phyloP scores from a whole-genome alignment of 2,888 invertebrate species.

The Perizoma affinitatum region DNA sequence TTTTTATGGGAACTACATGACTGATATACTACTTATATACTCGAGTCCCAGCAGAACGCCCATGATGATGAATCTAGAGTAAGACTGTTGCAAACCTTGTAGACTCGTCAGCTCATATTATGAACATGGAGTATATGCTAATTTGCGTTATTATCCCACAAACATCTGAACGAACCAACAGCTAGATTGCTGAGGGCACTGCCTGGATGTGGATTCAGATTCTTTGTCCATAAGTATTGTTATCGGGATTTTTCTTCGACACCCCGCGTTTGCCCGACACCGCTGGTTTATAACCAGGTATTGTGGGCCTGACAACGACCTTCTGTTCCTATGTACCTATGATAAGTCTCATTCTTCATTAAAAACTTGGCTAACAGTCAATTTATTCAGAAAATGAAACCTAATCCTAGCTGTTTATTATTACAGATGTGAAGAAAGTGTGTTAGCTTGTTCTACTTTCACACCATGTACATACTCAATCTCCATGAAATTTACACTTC shows the following conservation, averaged over 20 bases:
- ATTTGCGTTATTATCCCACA: conserved; percentile 64
- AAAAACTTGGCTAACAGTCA: conserved; percentile 9
- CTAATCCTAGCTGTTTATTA: conserved; percentile 14
- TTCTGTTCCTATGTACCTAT: too few relatives aligned
- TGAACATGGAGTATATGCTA: conserved; percentile 56
- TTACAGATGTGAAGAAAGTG: conserved; percentile 28
- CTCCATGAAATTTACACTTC: conserved; percentile 22
- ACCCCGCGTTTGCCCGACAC: too few relatives aligned
- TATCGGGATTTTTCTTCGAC: too few relatives aligned
- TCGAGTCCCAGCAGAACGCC: too few relatives aligned
- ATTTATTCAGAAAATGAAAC: conserved; percentile 14
- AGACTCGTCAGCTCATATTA: conserved; percentile 46
- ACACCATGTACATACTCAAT: conserved; percentile 13
- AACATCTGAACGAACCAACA: conserved; percentile 73
- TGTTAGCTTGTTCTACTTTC: conserved; percentile 28
- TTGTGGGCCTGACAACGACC: too few relatives aligned
- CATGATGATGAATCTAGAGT: neutral
- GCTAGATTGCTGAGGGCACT: conserved; percentile 59
- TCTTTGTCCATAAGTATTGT: neutral
- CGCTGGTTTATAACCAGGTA: too few relatives aligned
- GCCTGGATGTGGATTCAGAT: conserved; percentile 70
- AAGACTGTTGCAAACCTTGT: conserved; percentile 53
- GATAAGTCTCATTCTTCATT: too few relatives aligned
- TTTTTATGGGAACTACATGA: too few relatives aligned
- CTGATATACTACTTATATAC: too few relatives aligned